Evolutionary conservation across 2,113 vertebrate species (phyloP), one percentile per base, ranked within the genome.

Genomic region (Seriola dumerili): DNA sequence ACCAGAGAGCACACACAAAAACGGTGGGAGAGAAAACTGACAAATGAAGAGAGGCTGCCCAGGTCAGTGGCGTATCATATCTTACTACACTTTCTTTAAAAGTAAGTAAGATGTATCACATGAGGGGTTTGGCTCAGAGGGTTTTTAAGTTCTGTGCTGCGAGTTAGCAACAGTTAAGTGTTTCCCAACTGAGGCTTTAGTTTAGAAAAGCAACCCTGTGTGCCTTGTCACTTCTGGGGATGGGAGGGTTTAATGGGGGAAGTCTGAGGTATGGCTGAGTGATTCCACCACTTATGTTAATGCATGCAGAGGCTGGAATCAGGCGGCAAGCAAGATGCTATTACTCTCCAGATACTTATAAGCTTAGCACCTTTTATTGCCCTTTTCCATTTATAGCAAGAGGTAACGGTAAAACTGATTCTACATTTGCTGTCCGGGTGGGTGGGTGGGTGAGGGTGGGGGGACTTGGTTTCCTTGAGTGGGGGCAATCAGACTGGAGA

Each of bases 381-480:
- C 73, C 68, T 54, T 85, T 72, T 70, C 57, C 64, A 76, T 73
- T 82, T 55, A 75, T 50, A 73, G 46, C 61, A 8, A 72, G 17
- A 81, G 64, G 38, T 58, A 72, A 80, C 0, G 3, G 19, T 78
- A 73, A 82, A 68, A 65, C 75, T 48, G 69, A 63, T 52, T 69
- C 59, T 64, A 57, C 42, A 16, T 74, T 77, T 44, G 62, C 71
- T 55, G 66, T 72, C 67, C 8, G 16, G 64, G 42, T 11, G 40
- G n/a, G 0, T 11, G 40, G n/a, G 0, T 40, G 3, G n/a, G 0
- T 40, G 3, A 50, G 50, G 48, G 4, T 29, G 36, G 73, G 4
- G 85, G 74, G 59, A 72, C 85, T 88, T 85, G 74, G 87, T 88
- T 92, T 90, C 79, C 75, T 87, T 87, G 84, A 85, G 83, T 76